Evolutionary conservation across 2,888 invertebrate species (phyloP).

Genomic region (Dicyrtoma fusca): DNA sequence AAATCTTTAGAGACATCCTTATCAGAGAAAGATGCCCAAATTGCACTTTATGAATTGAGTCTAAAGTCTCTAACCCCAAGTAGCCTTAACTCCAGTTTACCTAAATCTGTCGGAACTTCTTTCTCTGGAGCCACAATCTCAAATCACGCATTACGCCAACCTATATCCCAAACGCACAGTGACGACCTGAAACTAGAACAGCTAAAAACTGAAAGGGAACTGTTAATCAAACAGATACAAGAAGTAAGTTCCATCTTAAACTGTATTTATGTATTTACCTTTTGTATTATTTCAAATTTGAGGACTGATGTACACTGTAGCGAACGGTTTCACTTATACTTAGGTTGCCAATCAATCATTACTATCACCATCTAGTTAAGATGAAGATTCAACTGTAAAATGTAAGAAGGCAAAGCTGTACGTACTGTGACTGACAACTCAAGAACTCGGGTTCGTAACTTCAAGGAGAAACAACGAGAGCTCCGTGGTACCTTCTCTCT

Average conservation of each 20-base stretch:
- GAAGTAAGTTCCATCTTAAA: no score
- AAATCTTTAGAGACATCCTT: constrained; percentile 39
- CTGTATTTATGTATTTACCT: no score
- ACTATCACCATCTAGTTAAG: not conserved
- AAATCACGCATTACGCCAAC: no score
- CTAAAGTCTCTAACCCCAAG: not conserved
- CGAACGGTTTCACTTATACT: not conserved
- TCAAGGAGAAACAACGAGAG: constrained; percentile 29
- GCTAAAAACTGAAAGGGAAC: constrained; percentile 38
- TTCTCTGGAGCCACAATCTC: not conserved
- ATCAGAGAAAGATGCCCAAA: constrained; percentile 48
- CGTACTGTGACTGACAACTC: not conserved
- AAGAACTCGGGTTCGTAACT: not conserved
- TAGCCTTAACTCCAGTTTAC: no score
- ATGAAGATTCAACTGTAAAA: not conserved
- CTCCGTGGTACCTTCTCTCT: constrained; percentile 19
- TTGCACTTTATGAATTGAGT: constrained; percentile 34
- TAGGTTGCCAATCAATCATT: constrained; percentile 20
- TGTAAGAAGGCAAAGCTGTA: not conserved
- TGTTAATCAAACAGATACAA: constrained; percentile 37
- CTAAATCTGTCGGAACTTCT: not conserved
- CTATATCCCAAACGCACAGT: no score
- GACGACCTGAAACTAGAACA: not conserved
- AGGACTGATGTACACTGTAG: no score
- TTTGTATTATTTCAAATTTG: no score